Percentiles rank a stretch among this genome's conserved stretches.
phyloP scores from a whole-genome alignment of 2,113 vertebrate genomes.

The Ailuropoda melanoleuca region DNA sequence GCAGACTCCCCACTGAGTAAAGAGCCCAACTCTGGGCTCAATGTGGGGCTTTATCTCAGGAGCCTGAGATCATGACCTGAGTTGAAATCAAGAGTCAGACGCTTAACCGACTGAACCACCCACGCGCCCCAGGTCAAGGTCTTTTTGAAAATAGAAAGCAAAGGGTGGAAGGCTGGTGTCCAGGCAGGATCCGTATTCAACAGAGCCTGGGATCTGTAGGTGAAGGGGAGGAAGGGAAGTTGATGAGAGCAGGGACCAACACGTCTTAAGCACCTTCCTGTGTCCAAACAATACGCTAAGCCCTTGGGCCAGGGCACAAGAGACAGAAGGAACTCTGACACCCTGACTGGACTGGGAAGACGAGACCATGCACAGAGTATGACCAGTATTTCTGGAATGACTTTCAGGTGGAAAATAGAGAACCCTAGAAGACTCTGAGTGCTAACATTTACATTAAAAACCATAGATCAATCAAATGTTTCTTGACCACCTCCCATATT shows the following conservation, averaged over 20 bases:
- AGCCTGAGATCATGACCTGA: too few species aligned
- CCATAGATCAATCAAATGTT: too few species aligned
- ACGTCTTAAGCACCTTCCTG: background rate
- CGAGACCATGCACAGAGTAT: background rate
- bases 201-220: background rate
- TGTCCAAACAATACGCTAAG: background rate
- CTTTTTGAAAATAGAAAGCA: background rate
- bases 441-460: background rate
- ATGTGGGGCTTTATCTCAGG: too few species aligned
- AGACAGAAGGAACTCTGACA: background rate
- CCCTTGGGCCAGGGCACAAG: background rate
- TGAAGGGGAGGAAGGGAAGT: background rate
- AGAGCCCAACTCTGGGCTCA: too few species aligned
- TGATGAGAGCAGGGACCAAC: accelerated
- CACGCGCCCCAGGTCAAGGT: too few species aligned
- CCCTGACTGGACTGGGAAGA: background rate
- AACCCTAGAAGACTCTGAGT: background rate
- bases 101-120: too few species aligned
- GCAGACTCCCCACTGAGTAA: too few species aligned
- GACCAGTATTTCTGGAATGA: background rate
- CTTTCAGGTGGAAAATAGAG: background rate
- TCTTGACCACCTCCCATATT: background rate
- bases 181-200: background rate
- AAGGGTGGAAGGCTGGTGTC: background rate
- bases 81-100: too few species aligned